Evolutionary conservation across 2,113 vertebrate genomes (phyloP), one percentile per base, ranked within the genome.

Genomic region (Anoplopoma fimbria): DNA sequence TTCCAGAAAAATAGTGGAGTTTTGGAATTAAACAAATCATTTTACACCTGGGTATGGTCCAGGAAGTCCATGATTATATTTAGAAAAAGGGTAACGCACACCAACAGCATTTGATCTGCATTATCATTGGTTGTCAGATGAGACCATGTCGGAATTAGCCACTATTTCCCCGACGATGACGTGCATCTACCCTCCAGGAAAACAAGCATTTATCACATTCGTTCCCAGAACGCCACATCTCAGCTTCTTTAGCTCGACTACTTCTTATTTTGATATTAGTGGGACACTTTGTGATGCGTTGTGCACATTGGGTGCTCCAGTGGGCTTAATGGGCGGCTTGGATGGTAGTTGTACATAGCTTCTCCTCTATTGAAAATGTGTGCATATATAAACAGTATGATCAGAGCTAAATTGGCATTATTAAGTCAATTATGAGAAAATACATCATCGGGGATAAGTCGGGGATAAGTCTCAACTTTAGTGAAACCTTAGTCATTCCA

Each of bases 21-120:
- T 64, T 84, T 33, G 40, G 57, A 64, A n/a, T 27, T 13, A 73
- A 69, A 70, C 23, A 72, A 51, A 49, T 25, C 23, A 27, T 40
- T 7, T 51, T 31, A 79, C 47, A 36, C 17, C 2, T 31, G 9
- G 45, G 4, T 33, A 33, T 9, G 38, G 13, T 73, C 15, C 14
- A 45, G 27, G n/a, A 57, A 71, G 19, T 36, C 14, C 1, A 49
- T 21, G 31, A 21, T 75, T 75, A 34, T 31, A 15, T 74, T 68
- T 34, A 1, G 13, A 10, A 25, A 15, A 38, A 51, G 31, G 2
- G 13, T 25, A 42, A 33, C 0, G 1, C 65, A 53, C 9, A 58
- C 1, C 29, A 65, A 49, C 21, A 1, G 38, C 65, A 64, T 29
- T n/a, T 6, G 29, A 62, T 63, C 34, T n/a, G 60, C n/a, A 12